These are phyloP conservation scores for Apostichopus japonicus DNA, from an alignment of 35 echinoderm and acorn worm species.

Conservation along the genomic window DNA sequence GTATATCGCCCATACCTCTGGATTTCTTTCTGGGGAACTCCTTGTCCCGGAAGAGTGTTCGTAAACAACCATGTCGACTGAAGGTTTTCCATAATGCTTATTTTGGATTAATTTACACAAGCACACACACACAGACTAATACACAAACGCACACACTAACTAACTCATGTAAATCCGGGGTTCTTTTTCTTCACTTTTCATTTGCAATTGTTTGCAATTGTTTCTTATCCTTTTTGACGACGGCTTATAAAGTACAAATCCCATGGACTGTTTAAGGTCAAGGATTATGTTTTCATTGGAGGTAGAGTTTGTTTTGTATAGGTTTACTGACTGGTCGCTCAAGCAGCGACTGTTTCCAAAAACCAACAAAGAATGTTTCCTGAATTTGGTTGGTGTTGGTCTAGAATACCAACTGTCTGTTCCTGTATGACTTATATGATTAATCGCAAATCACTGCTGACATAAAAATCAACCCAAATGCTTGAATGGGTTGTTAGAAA, in stretches of 20 bases:
- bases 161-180: too few species aligned
- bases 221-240: neutral
- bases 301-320: conserved; percentile 19
- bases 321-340: conserved; percentile 19
- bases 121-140: too few species aligned
- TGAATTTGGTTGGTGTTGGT: neutral
- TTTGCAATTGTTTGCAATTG: too few species aligned
- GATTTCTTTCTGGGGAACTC: too few species aligned
- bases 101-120: too few species aligned
- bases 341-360: conserved; percentile 40
- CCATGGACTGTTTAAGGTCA: neutral
- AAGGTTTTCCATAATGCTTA: too few species aligned
- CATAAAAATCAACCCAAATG: neutral
- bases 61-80: too few species aligned
- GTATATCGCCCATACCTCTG: too few species aligned
- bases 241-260: conserved; percentile 37
- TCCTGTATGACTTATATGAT: conserved; percentile 19
- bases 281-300: conserved; percentile 23
- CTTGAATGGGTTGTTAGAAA: neutral
- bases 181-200: too few species aligned
- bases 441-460: conserved; percentile 26
- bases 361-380: conserved; percentile 25
- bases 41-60: too few species aligned
- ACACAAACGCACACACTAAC: too few species aligned
- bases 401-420: conserved; percentile 3